A percentile compares a stretch with the other conserved stretches of the same genome.
These are phyloP conservation scores for Caenorhabditis japonica DNA, from an alignment of 2,888 invertebrate species.

Conservation along the genomic window DNA sequence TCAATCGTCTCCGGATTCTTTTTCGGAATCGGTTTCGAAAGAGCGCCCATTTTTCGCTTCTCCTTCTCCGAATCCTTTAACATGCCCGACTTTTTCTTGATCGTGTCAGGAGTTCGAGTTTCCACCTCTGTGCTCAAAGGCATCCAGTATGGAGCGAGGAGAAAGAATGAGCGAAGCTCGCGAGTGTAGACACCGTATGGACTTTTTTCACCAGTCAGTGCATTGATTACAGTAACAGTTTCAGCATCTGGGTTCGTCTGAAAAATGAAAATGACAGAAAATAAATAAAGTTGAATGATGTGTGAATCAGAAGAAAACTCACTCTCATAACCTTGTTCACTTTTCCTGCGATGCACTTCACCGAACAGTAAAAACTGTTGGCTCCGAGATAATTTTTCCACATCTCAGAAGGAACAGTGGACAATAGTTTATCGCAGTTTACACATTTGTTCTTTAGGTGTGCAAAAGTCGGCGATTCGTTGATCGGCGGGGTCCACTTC, in stretches of 20 bases:
- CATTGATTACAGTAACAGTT: constrained; percentile 39
- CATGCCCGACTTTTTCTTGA: constrained; percentile 1
- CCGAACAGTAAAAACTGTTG: constrained; percentile 40
- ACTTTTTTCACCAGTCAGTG: constrained; percentile 34
- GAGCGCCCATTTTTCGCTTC: constrained; percentile 5
- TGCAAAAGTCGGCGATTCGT: constrained; percentile 11
- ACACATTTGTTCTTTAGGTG: constrained; percentile 43
- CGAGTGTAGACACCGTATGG: constrained; percentile 32
- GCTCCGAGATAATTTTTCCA: constrained; percentile 37
- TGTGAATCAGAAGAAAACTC: background rate
- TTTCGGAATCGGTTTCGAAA: constrained; percentile 36
- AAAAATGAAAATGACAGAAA: background rate
- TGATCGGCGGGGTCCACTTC: constrained; percentile 35
- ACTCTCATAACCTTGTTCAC: constrained; percentile 15
- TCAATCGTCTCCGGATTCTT: constrained; percentile 29
- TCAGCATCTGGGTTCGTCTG: constrained; percentile 24
- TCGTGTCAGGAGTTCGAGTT: background rate
- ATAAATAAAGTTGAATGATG: background rate
- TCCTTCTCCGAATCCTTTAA: constrained; percentile 2
- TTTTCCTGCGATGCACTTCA: constrained; percentile 44
- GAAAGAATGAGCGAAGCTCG: constrained; percentile 41
- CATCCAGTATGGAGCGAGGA: constrained; percentile 46
- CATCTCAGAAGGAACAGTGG: background rate
- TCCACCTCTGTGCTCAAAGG: constrained; percentile 15
- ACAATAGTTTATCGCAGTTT: constrained; percentile 29